Evolutionary conservation across 53 echinoderm and acorn worm genomes (phyloP), one percentile per base, ranked within the genome.

Genomic region (Temnopleurus reevesii): DNA sequence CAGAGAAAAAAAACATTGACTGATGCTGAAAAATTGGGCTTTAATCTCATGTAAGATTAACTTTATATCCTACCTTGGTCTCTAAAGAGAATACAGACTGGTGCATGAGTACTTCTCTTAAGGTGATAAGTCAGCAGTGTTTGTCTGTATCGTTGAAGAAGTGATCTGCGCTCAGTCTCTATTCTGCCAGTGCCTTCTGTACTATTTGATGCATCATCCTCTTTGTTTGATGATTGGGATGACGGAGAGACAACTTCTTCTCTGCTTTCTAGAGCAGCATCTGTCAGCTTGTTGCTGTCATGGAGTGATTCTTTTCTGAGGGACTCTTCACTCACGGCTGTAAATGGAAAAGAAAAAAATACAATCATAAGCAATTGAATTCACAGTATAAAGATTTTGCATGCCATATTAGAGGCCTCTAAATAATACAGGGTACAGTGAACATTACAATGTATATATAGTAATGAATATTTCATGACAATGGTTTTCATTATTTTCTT

Each of bases 61-160:
- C n/a, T n/a, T n/a, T n/a, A n/a, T n/a, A n/a, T n/a, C n/a, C n/a
- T 77, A 81, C 88, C 88, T 51, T 53, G 55, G 24, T 89, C 46
- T 55, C 65, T 60, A 58, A 79, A 94, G n/a, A 94, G 63, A 13
- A 94, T 91, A 55, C 94, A 94, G 25, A 92, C 88, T 86, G 94
- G 94, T 15, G 53, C 25, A 47, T 92, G 94, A 64, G 76, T 86
- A 13, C 92, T 77, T 45, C 55, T 84, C 79, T 82, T 92, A 0
- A 94, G 53, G 43, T 92, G 88, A 89, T 87, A 92, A 3, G 43
- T 44, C 51, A 91, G 46, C 56, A 83, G 55, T n/a, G 38, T 83
- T 33, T 83, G 83, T 12, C 6, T 31, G 55, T 83, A 83, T 53
- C 56, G 17, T 15, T 29, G 83, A 55, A 83, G 83, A 0, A 4